Base-by-base conservation (phyloP, 1,140 invertebrate species). In the Bombus confusus region DNA sequence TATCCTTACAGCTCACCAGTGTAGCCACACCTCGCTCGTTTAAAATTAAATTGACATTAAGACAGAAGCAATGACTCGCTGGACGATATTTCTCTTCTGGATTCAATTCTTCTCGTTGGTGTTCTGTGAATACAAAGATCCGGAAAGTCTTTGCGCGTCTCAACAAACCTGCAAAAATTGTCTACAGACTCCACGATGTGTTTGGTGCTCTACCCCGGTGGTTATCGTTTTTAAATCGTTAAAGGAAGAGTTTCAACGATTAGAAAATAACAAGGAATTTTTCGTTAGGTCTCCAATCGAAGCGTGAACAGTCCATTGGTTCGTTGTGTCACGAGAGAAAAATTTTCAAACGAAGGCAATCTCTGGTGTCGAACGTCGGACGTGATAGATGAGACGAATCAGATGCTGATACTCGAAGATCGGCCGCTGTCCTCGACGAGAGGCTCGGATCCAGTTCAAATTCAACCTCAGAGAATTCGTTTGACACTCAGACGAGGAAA, bases 131-230 rank as follows among this genome's bases (percentile, higher is more conserved):
- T 73, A 88, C 2, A 86, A 88, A 31, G 87, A 91, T 71, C 41
- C 87, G 28, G 92, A 93, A 18, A 89, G 57, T n/a, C 64, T 91
- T 5, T 94, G 93, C 75, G 91, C 92, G 8, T 80, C 85, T 1
- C 92, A 92, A 71, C 83, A 88, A 39, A 91, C 83, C 3, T 94
- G 93, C 73, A n/a, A 72, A 6, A 85, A 74, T 22, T 94, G 93
- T 66, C 31, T 94, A 25, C 92, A 88, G 64, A 92, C 87, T 28
- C 88, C 92, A 1, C 86, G 68, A 69, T 94, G 93, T 59, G 90
- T 92, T 76, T 94, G 93, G 93, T 94, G 93, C 72, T 89, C 93
- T 10, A 87, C 52, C 22, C 77, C 43, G 86, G 93, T 94, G 80
- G 89, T 85, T 43, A 79, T 37, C 15, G 34, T 83, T 87, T 62